These are phyloP conservation scores for Onychorhynchus coronatus DNA, from an alignment of 2,113 vertebrate species.

Conservation along the genomic window DNA sequence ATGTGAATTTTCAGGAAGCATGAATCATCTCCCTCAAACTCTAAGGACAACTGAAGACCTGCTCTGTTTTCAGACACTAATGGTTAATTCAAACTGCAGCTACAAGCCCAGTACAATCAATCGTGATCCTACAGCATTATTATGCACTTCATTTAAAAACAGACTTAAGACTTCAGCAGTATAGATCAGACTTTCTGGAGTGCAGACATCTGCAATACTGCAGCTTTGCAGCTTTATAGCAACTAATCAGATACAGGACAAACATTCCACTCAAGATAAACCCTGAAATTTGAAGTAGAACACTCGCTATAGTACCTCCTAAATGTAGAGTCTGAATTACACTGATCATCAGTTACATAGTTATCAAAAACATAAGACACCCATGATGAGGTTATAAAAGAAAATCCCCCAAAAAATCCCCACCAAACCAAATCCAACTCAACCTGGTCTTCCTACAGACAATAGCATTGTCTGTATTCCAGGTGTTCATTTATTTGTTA, in stretches of 20 bases:
- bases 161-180: background rate
- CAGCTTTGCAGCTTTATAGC: background rate
- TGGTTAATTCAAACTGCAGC: background rate
- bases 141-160: background rate
- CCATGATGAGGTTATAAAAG: background rate
- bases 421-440: background rate
- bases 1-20: background rate
- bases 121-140: accelerated
- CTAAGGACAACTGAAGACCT: background rate
- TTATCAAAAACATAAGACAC: background rate
- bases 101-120: background rate
- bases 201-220: background rate
- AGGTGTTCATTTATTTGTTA: background rate
- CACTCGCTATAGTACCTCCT: no score
- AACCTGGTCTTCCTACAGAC: background rate
- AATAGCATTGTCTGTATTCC: background rate
- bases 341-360: background rate
- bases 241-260: background rate
- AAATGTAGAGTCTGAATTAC: no score
- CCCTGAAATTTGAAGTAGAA: background rate
- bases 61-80: background rate
- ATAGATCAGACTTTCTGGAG: background rate
- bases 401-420: background rate
- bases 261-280: background rate
- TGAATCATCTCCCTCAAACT: background rate